These are phyloP conservation scores for Brachyhypopomus occidentalis DNA, from an alignment of 2,113 vertebrate genomes.

Conservation along the genomic window DNA sequence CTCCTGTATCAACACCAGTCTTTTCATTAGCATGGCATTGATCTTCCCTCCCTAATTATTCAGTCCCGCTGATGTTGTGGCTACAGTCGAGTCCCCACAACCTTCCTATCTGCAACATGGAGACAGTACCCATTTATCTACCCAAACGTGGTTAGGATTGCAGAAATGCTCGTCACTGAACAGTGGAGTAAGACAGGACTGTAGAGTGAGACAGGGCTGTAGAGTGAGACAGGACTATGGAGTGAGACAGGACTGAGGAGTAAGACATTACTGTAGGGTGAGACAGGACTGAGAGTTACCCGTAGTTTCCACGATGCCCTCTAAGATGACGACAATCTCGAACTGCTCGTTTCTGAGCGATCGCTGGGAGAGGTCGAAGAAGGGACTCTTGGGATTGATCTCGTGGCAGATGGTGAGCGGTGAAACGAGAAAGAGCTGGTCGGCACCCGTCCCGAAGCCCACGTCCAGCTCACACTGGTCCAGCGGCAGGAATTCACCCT, in stretches of 20 bases:
- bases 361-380: constrained; percentile 85
- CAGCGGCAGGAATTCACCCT: constrained; percentile 88
- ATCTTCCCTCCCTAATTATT: too few relatives aligned
- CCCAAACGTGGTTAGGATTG: too few relatives aligned
- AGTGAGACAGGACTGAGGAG: neutral
- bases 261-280: too few relatives aligned
- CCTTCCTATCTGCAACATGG: too few relatives aligned
- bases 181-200: too few relatives aligned
- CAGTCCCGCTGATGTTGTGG: too few relatives aligned
- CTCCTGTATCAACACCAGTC: too few relatives aligned
- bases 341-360: constrained; percentile 85
- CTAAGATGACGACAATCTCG: constrained; percentile 89
- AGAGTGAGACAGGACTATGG: neutral
- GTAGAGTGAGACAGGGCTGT: neutral
- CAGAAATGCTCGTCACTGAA: too few relatives aligned
- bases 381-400: constrained; percentile 87
- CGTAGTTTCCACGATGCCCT: constrained; percentile 89
- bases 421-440: constrained; percentile 89
- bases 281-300: constrained; percentile 67
- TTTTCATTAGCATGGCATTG: too few relatives aligned
- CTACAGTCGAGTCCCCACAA: too few relatives aligned
- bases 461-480: constrained; percentile 90
- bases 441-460: constrained; percentile 87
- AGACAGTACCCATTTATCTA: too few relatives aligned
- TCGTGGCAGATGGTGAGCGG: constrained; percentile 90